A percentile compares a stretch with the other conserved stretches of the same genome.
Evolutionary conservation across 2,797 vertebrate species (phyloP).

Genomic region (Typhlichthys eigenmanni): DNA sequence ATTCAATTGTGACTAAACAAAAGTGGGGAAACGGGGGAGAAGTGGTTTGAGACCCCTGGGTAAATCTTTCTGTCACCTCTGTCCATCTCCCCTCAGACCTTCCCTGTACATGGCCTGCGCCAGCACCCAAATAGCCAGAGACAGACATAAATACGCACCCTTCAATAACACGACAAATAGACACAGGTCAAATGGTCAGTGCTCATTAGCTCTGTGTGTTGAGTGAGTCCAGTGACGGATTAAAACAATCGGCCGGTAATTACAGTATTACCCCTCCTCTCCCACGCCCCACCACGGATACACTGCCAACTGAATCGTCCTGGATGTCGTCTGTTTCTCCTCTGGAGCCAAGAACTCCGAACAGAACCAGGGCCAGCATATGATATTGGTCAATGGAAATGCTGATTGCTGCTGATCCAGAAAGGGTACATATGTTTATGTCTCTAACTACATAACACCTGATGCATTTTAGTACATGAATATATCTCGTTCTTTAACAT

Average conservation of each 20-base stretch:
- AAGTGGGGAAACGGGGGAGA: no score
- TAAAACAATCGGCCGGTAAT: slow-evolving; percentile 42
- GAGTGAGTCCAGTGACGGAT: slow-evolving; percentile 39
- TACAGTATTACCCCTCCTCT: slow-evolving; percentile 8
- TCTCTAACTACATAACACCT: no score
- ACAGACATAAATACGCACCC: slow-evolving; percentile 19
- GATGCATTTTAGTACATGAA: no score
- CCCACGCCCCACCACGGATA: slow-evolving; percentile 10
- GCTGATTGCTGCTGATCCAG: slow-evolving; percentile 5
- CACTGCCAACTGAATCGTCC: slow-evolving; percentile 19
- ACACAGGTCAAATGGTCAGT: slow-evolving; percentile 33
- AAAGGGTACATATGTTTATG: slow-evolving; percentile 26
- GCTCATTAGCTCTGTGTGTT: slow-evolving; percentile 50
- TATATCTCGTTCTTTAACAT: no score
- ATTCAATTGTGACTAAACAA: no score
- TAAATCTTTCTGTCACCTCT: slow-evolving; percentile 11
- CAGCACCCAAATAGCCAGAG: not conserved
- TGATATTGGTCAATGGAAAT: slow-evolving; percentile 41
- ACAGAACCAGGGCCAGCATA: slow-evolving; percentile 31
- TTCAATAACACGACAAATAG: slow-evolving; percentile 15
- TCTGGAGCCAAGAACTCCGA: slow-evolving; percentile 26
- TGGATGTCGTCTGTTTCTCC: slow-evolving; percentile 30
- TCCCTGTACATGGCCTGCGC: not conserved
- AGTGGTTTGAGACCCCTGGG: no score
- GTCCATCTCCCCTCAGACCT: slow-evolving; percentile 1